Evolutionary conservation across 2,888 invertebrate species (phyloP), one percentile per base, ranked within the genome.

Genomic region (Lithophane socia): DNA sequence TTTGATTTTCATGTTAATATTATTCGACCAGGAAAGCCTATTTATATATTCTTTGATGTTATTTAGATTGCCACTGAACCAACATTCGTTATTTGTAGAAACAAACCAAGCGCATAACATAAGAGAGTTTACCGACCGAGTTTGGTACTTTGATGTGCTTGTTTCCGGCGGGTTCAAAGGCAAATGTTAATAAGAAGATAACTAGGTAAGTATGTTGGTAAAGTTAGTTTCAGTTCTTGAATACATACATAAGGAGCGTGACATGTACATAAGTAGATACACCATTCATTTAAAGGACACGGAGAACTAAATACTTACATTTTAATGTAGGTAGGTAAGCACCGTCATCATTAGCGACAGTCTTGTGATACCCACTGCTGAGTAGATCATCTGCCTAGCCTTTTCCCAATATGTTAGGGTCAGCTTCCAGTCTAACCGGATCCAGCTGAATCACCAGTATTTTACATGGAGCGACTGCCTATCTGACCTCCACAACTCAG

Each of bases 111-210:
- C 21, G 49, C 47, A 21, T 21, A 65, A 42, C 58, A 60, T 66
- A 37, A 24, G 60, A 54, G 65, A 52, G 58, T 66, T 80, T 61
- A 73, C 37, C 21, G 18, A 58, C 64, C 7, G 24, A 73, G 44
- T 65, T 80, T 37, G 65, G 64, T 72, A 65, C 52, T 78, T 65
- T 49, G 73, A 65, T 52, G 13, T 37, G 42, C 47, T 29, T 73
- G 58, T 60, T 80, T 60, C 52, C 65, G 64, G 58, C 44, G 80
- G 58, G 73, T 61, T 79, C 80, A 79, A 79, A 80, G 78, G 60
- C 47, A 24, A 60, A 78, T 72, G 58, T 60, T 65, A 78, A 60
- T 72, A 52, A 54, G 72, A 12, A 72, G 18, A 78, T 77, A 71
- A 79, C 63, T 58, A 29, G 18, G 37, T 58, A 79, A 58, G 73